These are phyloP conservation scores for Scomberomorus guttatus DNA, from an alignment of 2,797 vertebrate species.

Conservation along the genomic window DNA sequence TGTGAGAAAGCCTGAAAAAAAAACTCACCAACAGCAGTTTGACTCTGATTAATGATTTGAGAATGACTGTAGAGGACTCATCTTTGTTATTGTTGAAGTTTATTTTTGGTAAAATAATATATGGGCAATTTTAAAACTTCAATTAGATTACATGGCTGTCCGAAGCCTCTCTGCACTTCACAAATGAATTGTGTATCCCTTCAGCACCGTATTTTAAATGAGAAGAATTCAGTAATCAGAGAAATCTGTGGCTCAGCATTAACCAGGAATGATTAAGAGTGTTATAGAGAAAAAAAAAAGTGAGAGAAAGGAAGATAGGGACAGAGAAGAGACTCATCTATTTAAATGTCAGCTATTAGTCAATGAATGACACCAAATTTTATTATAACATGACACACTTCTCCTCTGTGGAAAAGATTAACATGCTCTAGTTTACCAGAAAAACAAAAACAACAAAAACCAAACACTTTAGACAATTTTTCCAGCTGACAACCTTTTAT, in stretches of 20 bases:
- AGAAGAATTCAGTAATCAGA: slow-evolving; percentile 21
- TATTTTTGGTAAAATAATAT: slow-evolving; percentile 54
- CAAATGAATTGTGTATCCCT: slow-evolving; percentile 49
- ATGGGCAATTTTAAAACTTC: slow-evolving; percentile 58
- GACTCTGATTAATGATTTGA: slow-evolving; percentile 50
- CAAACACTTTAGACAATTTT: slow-evolving; percentile 20
- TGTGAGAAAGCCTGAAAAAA: neutral
- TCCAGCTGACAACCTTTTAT: slow-evolving; percentile 54
- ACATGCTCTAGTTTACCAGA: neutral
- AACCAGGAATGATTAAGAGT: slow-evolving; percentile 15
- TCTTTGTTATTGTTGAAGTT: slow-evolving; percentile 44
- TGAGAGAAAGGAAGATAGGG: neutral
- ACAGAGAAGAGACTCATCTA: slow-evolving; percentile 7
- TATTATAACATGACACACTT: slow-evolving; percentile 8
- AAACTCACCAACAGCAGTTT: slow-evolving; percentile 25
- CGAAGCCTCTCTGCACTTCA: slow-evolving; percentile 34
- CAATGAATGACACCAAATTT: slow-evolving; percentile 41
- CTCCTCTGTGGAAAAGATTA: slow-evolving; percentile 17
- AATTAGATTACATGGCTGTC: slow-evolving; percentile 48
- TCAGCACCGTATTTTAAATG: slow-evolving; percentile 14
- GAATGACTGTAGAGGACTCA: slow-evolving; percentile 29
- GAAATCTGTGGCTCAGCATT: slow-evolving; percentile 25
- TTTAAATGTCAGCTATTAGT: slow-evolving; percentile 58
- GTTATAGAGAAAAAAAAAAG: neutral
- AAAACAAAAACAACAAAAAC: neutral